Evolutionary conservation across 2,797 vertebrate genomes (phyloP), one percentile per base, ranked within the genome.

Genomic region (Pipistrellus pygmaeus): DNA sequence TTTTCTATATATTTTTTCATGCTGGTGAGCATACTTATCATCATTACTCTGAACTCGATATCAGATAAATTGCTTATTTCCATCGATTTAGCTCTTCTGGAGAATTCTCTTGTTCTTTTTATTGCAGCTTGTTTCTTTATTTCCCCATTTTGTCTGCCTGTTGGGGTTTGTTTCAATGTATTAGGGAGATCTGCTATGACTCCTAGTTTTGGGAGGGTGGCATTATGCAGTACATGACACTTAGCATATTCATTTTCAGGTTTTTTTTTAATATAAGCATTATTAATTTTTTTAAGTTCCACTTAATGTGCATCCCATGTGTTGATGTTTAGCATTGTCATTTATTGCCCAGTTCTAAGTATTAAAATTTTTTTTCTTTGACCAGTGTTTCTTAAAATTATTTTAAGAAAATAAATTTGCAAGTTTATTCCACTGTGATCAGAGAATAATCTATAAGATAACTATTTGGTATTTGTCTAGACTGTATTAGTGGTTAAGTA

Each of bases 401-500:
- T 57, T 76, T 30, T 27, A 75, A 51, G 23, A 44, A 85, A 64
- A 44, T 82, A 11, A 6, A n/a, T 87, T 85, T 84, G 15, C 75
- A 55, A 62, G 6, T 48, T 66, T 92, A 27, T 85, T 93, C 13
- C 6, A n/a, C 18, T 75, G 5, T 92, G 21, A 85, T 92, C 32
- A 96, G n/a, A 85, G 23, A 20, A 78, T 68, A 73, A 92, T 71
- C 27, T 77, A 6, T 85, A 91, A 82, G n/a, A 72, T 73, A 66
- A 57, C 66, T 91, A 55, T 80, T 87, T 64, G 38, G 10, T 83
- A 72, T 73, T 92, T 94, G 23, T 82, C 73, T 48, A 82, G 48
- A 48, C 9, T 95, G 51, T 92, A 53, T 93, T 72, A 95, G 35
- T 93, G 57, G 20, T 27, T 93, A 72, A 10, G 23, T 94, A 88